These are phyloP conservation scores for Subanguina moxae DNA, from an alignment of 1,140 invertebrate genomes.

Conservation along the genomic window DNA sequence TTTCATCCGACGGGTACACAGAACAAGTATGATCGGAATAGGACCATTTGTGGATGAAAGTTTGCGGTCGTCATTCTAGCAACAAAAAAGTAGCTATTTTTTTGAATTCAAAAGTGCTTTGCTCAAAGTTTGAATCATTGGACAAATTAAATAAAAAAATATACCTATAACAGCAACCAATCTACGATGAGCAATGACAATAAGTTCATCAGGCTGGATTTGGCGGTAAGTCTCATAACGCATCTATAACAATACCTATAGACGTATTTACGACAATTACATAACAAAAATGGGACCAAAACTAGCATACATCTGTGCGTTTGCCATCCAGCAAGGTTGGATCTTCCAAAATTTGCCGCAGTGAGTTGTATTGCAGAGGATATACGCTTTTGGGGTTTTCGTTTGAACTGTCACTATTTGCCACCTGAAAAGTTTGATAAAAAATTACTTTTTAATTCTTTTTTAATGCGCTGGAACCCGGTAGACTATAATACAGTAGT, in stretches of 20 bases:
- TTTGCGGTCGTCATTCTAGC: too few species aligned
- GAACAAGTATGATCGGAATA: too few species aligned
- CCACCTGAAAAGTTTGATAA: constrained; percentile 25
- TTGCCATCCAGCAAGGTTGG: constrained; percentile 56
- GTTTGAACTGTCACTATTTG: constrained; percentile 39
- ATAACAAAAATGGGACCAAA: neutral
- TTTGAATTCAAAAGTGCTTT: too few species aligned
- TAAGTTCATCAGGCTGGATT: constrained; percentile 48
- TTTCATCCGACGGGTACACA: too few species aligned
- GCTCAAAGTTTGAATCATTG: too few species aligned
- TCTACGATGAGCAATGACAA: constrained; percentile 50
- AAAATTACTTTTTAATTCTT: neutral
- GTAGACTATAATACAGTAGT: neutral
- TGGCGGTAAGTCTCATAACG: constrained; percentile 55
- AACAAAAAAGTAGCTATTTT: too few species aligned
- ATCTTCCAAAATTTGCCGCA: constrained; percentile 52
- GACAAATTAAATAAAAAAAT: too few species aligned
- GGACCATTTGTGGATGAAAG: too few species aligned
- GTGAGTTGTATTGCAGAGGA: constrained; percentile 43
- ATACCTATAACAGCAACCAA: constrained; percentile 50
- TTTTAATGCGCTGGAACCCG: too few species aligned
- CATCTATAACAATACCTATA: constrained; percentile 40
- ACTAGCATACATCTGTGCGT: constrained; percentile 48
- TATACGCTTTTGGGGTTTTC: constrained; percentile 44
- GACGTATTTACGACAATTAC: constrained; percentile 12